Evolutionary conservation across 2,113 vertebrate species (phyloP).

Genomic region (Aegithalos caudatus): DNA sequence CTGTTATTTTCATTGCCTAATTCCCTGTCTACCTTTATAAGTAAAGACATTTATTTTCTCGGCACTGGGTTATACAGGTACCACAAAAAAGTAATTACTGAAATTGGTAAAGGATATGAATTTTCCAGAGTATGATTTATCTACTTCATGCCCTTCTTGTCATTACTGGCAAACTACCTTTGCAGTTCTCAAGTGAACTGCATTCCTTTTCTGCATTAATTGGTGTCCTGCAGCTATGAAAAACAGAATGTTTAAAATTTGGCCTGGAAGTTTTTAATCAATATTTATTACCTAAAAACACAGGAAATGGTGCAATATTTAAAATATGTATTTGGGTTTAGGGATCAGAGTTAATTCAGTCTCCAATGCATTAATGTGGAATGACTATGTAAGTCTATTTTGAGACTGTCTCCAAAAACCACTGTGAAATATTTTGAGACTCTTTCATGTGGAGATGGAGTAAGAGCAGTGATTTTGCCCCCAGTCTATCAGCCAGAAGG

Average conservation of each 20-base stretch:
- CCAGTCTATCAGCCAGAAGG: not conserved
- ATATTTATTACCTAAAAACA: not conserved
- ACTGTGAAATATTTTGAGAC: not conserved
- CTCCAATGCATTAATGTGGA: not conserved
- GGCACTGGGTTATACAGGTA: not conserved
- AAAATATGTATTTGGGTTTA: not conserved
- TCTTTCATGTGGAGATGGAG: not conserved
- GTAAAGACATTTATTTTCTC: not conserved
- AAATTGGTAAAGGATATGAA: not conserved
- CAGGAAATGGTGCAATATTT: not conserved
- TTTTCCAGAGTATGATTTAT: not conserved
- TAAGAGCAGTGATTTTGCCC: no score
- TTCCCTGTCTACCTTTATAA: not conserved
- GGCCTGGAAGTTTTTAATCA: not conserved
- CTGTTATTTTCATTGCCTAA: not conserved
- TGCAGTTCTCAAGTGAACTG: not conserved
- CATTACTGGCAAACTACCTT: not conserved
- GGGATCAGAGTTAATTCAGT: not conserved
- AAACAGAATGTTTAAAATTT: not conserved
- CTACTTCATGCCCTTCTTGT: not conserved
- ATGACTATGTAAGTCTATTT: not conserved
- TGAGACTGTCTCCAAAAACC: not conserved
- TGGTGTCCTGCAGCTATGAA: not conserved
- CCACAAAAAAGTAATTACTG: not conserved
- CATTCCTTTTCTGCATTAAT: not conserved